Evolutionary conservation across 2,888 invertebrate species (phyloP).

Genomic region (Liopterus haemorrhoidalis): DNA sequence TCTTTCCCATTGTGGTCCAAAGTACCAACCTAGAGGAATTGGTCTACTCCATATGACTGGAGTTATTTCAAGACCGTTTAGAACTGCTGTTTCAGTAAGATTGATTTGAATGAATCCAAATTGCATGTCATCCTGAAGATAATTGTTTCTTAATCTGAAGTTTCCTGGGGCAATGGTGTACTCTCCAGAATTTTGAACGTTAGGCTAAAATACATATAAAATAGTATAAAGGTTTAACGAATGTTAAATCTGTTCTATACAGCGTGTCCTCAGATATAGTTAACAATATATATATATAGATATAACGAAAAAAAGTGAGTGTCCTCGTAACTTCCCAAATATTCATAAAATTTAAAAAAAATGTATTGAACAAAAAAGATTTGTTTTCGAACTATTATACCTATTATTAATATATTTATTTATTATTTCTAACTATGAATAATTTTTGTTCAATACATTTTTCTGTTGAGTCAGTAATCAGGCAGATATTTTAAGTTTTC

Average conservation of each 20-base stretch:
- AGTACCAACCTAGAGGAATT: constrained; percentile 90
- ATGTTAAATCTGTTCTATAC: not conserved
- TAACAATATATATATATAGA: too few species aligned
- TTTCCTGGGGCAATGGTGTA: constrained; percentile 69
- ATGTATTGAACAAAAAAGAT: too few species aligned
- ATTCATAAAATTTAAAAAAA: too few species aligned
- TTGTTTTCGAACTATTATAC: too few species aligned
- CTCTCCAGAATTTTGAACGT: constrained; percentile 59
- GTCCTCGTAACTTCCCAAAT: too few species aligned
- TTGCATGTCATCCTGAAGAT: constrained; percentile 64
- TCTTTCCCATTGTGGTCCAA: constrained; percentile 81
- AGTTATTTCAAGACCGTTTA: constrained; percentile 35
- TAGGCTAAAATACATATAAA: constrained; percentile 36
- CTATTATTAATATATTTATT: too few species aligned
- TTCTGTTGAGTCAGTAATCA: too few species aligned
- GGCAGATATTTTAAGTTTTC: too few species aligned
- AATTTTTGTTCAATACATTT: too few species aligned
- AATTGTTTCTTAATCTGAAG: constrained; percentile 64
- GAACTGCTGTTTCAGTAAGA: constrained; percentile 62
- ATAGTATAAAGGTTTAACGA: not conserved
- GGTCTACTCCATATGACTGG: constrained; percentile 82
- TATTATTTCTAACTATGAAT: too few species aligned
- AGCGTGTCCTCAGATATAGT: not conserved
- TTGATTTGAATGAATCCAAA: constrained; percentile 87
- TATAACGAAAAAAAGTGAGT: too few species aligned